Conservation (phyloP, 1,140 invertebrate genomes). For the Polyergus mexicanus region DNA sequence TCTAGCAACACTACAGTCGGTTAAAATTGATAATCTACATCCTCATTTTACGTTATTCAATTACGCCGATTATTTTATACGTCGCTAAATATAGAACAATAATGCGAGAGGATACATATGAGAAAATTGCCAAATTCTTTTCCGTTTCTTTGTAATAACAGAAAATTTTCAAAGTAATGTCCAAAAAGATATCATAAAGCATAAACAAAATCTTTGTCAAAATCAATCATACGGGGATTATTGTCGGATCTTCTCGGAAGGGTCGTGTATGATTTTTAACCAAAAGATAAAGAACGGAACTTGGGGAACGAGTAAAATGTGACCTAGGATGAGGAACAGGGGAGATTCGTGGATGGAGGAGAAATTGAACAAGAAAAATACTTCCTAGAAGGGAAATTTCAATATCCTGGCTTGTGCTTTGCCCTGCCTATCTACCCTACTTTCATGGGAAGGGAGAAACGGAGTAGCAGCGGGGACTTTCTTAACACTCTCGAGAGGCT, state of each 20-base stretch:
- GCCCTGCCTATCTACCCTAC: constrained; percentile 57
- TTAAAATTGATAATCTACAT: constrained; percentile 29
- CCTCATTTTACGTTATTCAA: constrained; percentile 9
- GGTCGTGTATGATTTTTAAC: constrained; percentile 32
- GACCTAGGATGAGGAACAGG: constrained; percentile 19
- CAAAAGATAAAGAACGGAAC: not conserved
- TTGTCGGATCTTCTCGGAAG: constrained; percentile 17
- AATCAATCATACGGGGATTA: constrained; percentile 15
- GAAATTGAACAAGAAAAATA: constrained; percentile 75
- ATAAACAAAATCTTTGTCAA: not conserved
- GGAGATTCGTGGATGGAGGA: constrained; percentile 23
- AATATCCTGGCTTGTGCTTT: constrained; percentile 74
- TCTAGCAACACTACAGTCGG: constrained; percentile 19
- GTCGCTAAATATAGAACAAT: not conserved
- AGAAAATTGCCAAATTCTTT: not conserved
- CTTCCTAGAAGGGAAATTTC: constrained; percentile 75
- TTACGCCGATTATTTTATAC: constrained; percentile 13
- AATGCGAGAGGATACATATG: not conserved
- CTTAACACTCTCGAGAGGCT: constrained; percentile 74
- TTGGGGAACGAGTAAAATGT: constrained; percentile 23
- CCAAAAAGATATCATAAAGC: not conserved
- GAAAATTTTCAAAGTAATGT: not conserved
- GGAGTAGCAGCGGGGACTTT: constrained; percentile 47
- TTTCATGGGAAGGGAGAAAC: constrained; percentile 43
- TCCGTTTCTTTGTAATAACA: not conserved